Conservation (phyloP, 2,113 vertebrate genomes). For the Syrmaticus mikado region DNA sequence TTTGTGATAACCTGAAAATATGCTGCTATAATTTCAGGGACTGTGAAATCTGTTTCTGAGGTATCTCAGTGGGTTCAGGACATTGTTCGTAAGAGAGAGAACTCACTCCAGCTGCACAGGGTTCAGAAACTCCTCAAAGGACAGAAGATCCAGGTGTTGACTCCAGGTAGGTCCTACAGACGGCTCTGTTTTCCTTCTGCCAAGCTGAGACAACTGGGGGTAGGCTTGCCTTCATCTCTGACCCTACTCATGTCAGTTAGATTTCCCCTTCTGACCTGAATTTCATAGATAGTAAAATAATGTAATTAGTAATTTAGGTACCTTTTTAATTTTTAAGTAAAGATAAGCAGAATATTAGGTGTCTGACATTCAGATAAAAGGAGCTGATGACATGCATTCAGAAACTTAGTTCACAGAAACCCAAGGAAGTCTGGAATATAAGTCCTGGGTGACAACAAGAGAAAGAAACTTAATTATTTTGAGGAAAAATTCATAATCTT, state of each 20-base stretch:
- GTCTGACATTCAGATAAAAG: neutral
- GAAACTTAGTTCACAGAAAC: neutral
- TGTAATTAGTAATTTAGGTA: neutral
- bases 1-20: neutral
- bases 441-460: neutral
- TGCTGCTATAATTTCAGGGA: constrained; percentile 74
- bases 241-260: neutral
- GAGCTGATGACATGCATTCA: neutral
- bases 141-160: constrained; percentile 80
- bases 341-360: neutral
- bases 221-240: neutral
- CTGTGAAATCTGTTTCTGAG: constrained; percentile 77
- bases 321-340: neutral
- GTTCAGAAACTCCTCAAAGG: constrained; percentile 93
- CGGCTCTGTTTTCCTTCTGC: neutral
- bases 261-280: neutral
- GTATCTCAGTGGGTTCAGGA: constrained; percentile 82
- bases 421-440: neutral
- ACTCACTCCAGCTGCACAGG: constrained; percentile 86
- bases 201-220: neutral
- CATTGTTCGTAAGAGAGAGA: constrained; percentile 82
- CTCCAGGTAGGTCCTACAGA: constrained; percentile 81
- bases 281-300: neutral
- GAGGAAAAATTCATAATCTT: neutral
- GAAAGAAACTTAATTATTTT: neutral